Evolutionary conservation across 2,113 vertebrate genomes (phyloP).

Genomic region (Dicaeum eximium): DNA sequence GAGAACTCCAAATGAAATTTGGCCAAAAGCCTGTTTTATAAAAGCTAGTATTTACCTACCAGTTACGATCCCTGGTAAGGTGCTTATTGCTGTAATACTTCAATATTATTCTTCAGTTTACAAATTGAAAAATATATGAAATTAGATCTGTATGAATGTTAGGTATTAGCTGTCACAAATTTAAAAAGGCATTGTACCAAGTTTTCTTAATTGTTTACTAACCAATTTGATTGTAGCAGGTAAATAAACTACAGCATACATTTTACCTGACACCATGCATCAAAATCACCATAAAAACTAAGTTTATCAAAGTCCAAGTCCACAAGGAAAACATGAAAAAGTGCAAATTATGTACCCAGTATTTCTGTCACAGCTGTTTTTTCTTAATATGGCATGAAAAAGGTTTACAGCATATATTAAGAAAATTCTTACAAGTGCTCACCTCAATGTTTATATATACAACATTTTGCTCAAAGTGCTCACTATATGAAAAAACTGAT

Average conservation of each 20-base stretch:
- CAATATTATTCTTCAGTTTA: constrained; percentile 60
- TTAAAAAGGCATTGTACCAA: constrained; percentile 67
- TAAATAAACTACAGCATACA: constrained; percentile 62
- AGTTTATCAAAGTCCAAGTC: constrained; percentile 77
- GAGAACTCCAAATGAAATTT: constrained; percentile 31
- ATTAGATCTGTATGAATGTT: constrained; percentile 56
- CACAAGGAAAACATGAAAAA: constrained; percentile 72
- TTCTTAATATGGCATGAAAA: constrained; percentile 68
- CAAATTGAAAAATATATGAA: constrained; percentile 62
- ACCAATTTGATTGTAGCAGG: constrained; percentile 62
- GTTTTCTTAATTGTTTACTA: constrained; percentile 66
- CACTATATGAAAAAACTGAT: constrained; percentile 69
- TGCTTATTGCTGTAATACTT: constrained; percentile 72
- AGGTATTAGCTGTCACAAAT: constrained; percentile 65
- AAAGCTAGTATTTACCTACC: constrained; percentile 53
- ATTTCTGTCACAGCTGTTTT: constrained; percentile 63
- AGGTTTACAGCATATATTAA: constrained; percentile 71
- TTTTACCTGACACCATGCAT: constrained; percentile 67
- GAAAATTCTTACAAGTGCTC: constrained; percentile 70
- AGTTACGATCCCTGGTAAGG: constrained; percentile 34
- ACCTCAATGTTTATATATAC: constrained; percentile 69
- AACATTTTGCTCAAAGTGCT: constrained; percentile 76
- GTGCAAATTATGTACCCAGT: constrained; percentile 75
- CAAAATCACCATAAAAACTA: constrained; percentile 75
- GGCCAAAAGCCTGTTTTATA: constrained; percentile 53